Evolutionary conservation across 2,113 vertebrate genomes (phyloP).

Genomic region (Calonectris borealis): DNA sequence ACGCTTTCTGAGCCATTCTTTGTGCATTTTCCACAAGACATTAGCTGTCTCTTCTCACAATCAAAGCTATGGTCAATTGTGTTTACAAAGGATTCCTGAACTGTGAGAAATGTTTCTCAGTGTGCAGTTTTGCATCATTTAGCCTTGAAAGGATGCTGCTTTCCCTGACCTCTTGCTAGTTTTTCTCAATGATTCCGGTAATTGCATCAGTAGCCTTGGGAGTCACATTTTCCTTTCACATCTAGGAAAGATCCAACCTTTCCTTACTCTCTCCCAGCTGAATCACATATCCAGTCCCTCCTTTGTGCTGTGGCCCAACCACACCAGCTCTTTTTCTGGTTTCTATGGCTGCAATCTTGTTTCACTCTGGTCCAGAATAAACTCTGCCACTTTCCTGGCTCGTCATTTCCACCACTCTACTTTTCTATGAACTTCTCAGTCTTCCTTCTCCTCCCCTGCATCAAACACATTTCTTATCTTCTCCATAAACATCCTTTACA

Average conservation of each 20-base stretch:
- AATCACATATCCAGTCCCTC: background rate
- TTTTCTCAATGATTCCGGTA: background rate
- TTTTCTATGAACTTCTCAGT: background rate
- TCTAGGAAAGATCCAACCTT: slow-evolving; percentile 16
- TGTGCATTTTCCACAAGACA: background rate
- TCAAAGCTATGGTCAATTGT: background rate
- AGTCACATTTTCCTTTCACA: slow-evolving; percentile 27
- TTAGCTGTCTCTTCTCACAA: background rate
- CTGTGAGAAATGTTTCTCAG: slow-evolving; percentile 37
- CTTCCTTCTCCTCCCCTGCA: background rate
- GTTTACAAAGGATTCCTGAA: slow-evolving; percentile 14
- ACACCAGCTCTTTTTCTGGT: background rate
- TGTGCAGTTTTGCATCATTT: background rate
- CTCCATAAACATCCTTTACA: background rate
- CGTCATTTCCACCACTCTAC: background rate
- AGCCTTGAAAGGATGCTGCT: slow-evolving; percentile 33
- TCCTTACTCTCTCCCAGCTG: background rate
- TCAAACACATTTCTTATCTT: background rate
- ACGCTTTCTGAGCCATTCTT: background rate
- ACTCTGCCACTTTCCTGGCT: background rate
- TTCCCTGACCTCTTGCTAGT: slow-evolving; percentile 4
- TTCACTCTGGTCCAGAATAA: background rate
- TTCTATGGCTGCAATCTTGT: background rate
- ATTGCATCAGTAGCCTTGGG: slow-evolving; percentile 18
- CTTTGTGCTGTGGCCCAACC: background rate